phyloP scores from a whole-genome alignment of 2,113 vertebrate genomes.

The Fulmarus glacialis region DNA sequence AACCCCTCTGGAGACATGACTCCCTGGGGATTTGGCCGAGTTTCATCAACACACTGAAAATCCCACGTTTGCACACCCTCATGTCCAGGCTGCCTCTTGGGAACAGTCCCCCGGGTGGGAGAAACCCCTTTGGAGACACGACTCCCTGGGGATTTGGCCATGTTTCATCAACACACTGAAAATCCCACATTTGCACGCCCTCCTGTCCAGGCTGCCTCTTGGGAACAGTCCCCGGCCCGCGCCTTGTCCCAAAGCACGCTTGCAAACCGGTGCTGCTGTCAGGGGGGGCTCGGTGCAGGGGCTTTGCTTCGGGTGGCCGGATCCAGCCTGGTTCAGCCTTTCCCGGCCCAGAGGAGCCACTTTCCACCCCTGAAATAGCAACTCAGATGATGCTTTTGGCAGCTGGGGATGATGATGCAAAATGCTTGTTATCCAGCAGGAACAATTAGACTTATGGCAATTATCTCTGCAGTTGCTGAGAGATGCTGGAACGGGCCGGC shows the following conservation, averaged over 20 bases:
- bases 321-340: slow-evolving; percentile 13
- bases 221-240: accelerated
- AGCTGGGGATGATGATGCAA: slow-evolving; percentile 51
- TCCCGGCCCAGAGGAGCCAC: not conserved
- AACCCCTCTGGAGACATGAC: not conserved
- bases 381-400: not conserved
- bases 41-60: not conserved
- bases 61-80: not conserved
- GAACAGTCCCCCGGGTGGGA: not conserved
- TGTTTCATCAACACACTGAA: not conserved
- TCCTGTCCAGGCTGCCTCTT: not conserved
- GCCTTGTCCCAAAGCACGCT: not conserved
- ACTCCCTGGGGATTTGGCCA: not conserved
- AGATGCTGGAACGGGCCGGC: not conserved
- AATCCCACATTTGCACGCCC: not conserved
- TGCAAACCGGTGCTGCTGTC: accelerated
- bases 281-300: accelerated
- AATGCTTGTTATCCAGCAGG: slow-evolving; percentile 61
- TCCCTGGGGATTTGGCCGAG: not conserved
- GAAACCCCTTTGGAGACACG: not conserved
- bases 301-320: not conserved
- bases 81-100: not conserved
- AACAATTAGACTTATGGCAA: slow-evolving; percentile 65
- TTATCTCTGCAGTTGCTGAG: slow-evolving; percentile 49
- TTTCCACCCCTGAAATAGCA: slow-evolving; percentile 49